These are phyloP conservation scores for Tachina grossa DNA, from an alignment of 2,888 invertebrate species.

Conservation along the genomic window DNA sequence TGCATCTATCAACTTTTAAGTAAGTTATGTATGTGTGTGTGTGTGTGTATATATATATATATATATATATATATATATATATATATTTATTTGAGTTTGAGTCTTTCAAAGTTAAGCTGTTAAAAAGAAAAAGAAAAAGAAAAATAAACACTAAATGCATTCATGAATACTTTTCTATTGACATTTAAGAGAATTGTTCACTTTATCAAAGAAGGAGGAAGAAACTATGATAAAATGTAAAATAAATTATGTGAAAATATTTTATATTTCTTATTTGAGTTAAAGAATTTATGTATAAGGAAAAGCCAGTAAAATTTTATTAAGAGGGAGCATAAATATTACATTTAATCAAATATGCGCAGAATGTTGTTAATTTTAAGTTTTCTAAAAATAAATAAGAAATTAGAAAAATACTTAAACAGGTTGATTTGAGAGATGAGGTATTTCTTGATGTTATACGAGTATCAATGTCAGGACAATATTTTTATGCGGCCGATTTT, in stretches of 20 bases:
- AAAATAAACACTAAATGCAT: constrained; percentile 27
- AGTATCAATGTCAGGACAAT: too few relatives aligned
- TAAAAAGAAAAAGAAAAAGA: background rate
- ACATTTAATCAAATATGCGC: background rate
- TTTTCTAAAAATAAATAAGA: background rate
- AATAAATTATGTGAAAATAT: constrained; percentile 38
- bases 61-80: background rate
- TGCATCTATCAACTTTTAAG: background rate
- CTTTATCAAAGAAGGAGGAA: constrained; percentile 14
- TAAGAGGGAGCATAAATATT: background rate
- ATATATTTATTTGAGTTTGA: too few relatives aligned
- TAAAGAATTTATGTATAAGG: background rate
- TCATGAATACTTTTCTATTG: constrained; percentile 44
- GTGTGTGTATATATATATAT: background rate
- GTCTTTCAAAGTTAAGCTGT: too few relatives aligned
- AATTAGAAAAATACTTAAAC: background rate
- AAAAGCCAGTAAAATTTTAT: background rate
- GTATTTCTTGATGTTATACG: too few relatives aligned
- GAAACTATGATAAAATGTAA: constrained; percentile 32
- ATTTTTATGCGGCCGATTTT: too few relatives aligned
- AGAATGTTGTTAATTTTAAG: background rate
- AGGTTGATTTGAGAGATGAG: too few relatives aligned
- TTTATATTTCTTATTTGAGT: background rate
- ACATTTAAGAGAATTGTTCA: constrained; percentile 45
- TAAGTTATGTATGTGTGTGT: background rate